Evolutionary conservation across 2,113 vertebrate genomes (phyloP), one percentile per base, ranked within the genome.

Genomic region (Neodontobutis hainanensis): DNA sequence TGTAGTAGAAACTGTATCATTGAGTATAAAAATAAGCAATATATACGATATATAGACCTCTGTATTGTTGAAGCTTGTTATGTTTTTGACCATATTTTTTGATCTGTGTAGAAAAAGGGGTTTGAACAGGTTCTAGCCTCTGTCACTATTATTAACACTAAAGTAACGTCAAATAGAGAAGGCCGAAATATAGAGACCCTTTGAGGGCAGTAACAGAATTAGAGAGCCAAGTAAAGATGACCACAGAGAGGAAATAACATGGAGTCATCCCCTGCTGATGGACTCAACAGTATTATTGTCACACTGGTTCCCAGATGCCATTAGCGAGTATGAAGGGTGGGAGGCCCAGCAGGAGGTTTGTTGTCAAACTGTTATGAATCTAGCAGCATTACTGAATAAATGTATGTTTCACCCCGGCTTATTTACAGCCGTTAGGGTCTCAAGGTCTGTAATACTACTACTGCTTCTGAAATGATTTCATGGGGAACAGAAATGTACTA

Each of bases 201-300:
- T 14, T 36, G 47, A 48, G 15, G 63, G 8, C 55, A 27, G 59
- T 10, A 36, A 8, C 27, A 36, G 8, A 55, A 16, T 42, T 11
- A 58, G 70, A 78, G 35, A 60, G 42, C 11, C 15, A 4, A 12
- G 42, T 43, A 51, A 71, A 36, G 40, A 58, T 61, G 49, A 58
- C 16, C 65, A 36, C 58, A 48, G n/a, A 52, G 46, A 57, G 34
- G 61, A 55, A 59, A 49, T 56, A 65, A 50, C 66, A 58, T n/a
- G 8, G 15, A 49, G 45, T 11, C 8, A 36, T 60, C 34, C 14
- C 67, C 59, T 35, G 51, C 49, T 65, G 67, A 43, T 61, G 19
- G 38, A 67, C 63, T 59, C 27, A 46, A 53, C 42, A 61, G 64
- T 63, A 47, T 75, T 51, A 52, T 46, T 69, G 59, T 36, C 66